A percentile compares a stretch with the other conserved stretches of the same genome.
These are phyloP conservation scores for Tryphoninae sp. DNA, from an alignment of 2,888 invertebrate species.

Conservation along the genomic window DNA sequence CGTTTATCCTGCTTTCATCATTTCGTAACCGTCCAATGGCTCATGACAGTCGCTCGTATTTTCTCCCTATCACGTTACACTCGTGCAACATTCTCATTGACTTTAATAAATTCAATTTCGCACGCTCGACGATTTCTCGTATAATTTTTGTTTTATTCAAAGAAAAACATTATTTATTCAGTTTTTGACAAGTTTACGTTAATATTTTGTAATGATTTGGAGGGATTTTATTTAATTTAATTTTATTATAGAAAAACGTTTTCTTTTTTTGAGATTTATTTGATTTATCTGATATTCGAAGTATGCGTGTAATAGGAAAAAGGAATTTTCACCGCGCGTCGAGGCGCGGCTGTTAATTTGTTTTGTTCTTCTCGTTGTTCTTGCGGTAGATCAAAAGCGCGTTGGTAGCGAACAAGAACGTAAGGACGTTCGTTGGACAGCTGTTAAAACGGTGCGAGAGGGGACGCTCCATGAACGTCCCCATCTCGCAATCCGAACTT, in stretches of 20 bases:
- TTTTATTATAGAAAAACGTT: too few species aligned
- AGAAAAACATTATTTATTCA: neutral
- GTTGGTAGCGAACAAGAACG: constrained; percentile 5
- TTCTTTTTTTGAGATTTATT: too few species aligned
- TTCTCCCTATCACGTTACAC: constrained; percentile 43
- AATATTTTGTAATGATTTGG: neutral
- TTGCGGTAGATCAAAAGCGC: constrained; percentile 3
- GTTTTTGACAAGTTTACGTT: neutral
- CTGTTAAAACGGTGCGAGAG: constrained; percentile 43
- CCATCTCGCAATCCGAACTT: constrained; percentile 23
- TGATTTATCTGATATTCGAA: too few species aligned
- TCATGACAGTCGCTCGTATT: constrained; percentile 46
- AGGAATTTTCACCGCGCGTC: neutral
- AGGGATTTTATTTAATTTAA: neutral
- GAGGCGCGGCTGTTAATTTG: neutral
- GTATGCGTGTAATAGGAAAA: neutral
- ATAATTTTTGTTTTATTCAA: neutral
- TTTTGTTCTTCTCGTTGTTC: constrained; percentile 7
- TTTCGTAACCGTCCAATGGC: constrained; percentile 8
- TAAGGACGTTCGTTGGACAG: constrained; percentile 50
- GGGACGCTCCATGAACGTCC: constrained; percentile 30
- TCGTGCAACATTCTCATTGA: constrained; percentile 26
- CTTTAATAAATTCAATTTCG: constrained; percentile 27
- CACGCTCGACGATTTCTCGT: constrained; percentile 20
- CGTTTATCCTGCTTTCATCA: constrained; percentile 58